phyloP scores from a whole-genome alignment of 2,888 invertebrate genomes.

The Calliphora vomitoria region DNA sequence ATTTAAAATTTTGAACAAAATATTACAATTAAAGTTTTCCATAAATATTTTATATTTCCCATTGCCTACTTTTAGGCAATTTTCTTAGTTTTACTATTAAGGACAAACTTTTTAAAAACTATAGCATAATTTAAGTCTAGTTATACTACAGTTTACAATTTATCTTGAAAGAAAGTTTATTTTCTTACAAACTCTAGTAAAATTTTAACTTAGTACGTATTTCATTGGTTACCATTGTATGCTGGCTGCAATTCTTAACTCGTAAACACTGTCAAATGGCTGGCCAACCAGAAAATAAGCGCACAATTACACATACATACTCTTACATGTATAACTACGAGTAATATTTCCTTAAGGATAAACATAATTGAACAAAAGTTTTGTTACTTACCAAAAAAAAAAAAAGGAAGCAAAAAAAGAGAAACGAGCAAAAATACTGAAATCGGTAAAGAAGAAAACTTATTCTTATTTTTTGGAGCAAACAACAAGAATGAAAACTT shows the following conservation, averaged over 20 bases:
- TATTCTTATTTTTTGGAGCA: background rate
- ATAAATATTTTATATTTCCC: background rate
- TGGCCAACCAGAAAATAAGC: slow-evolving; percentile 15
- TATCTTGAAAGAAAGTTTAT: background rate
- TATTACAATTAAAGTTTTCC: background rate
- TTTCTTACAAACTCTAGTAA: slow-evolving; percentile 4
- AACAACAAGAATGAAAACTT: slow-evolving; percentile 14
- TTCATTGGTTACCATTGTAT: background rate
- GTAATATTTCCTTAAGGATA: slow-evolving; percentile 59
- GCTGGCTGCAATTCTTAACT: background rate
- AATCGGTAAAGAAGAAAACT: background rate
- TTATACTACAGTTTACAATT: background rate
- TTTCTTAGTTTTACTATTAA: background rate
- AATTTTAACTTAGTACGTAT: slow-evolving; percentile 2
- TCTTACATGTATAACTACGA: background rate
- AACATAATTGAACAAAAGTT: slow-evolving; percentile 59
- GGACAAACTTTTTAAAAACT: background rate
- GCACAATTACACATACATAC: background rate
- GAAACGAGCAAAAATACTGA: background rate
- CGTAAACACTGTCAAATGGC: slow-evolving; percentile 3
- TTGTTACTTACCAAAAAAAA: slow-evolving; percentile 28
- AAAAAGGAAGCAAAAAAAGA: background rate
- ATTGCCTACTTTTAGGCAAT: background rate
- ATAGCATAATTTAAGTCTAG: background rate
- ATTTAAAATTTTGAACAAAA: background rate